Evolutionary conservation across 2,888 invertebrate genomes (phyloP).

Genomic region (Iphiclides podalirius): DNA sequence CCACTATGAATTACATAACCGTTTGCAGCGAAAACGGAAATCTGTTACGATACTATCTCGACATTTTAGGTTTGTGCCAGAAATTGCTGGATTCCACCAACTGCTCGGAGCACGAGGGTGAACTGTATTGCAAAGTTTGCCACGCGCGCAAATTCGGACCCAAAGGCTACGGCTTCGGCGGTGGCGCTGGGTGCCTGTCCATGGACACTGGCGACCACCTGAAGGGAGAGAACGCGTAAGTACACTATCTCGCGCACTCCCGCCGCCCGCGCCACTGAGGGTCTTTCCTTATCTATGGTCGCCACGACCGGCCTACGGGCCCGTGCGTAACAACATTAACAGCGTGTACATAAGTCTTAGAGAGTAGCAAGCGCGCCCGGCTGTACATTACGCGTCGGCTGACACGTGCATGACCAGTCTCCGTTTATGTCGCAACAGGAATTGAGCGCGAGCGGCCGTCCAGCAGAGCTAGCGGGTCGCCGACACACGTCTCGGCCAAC

Average conservation of each 20-base stretch:
- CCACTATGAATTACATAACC: no score
- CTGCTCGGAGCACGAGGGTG: conserved; percentile 97
- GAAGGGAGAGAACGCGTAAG: conserved; percentile 87
- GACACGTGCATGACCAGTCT: conserved; percentile 80
- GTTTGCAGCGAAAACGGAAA: no score
- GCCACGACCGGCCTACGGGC: conserved; percentile 69
- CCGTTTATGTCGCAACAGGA: conserved; percentile 80
- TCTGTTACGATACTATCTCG: no score
- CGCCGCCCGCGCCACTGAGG: conserved; percentile 78
- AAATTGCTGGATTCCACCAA: conserved; percentile 99
- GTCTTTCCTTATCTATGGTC: conserved; percentile 80
- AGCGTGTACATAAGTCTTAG: conserved; percentile 77
- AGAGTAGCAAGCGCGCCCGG: conserved; percentile 73
- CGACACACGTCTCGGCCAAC: conserved; percentile 71
- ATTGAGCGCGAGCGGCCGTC: conserved; percentile 71
- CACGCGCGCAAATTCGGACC: conserved; percentile 99
- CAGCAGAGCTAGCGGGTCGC: conserved; percentile 70
- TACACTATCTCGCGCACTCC: conserved; percentile 65
- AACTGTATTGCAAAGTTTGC: conserved; percentile 98
- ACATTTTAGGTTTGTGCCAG: conserved; percentile 91
- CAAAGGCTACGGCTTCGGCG: conserved; percentile 98
- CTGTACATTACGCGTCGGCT: conserved; percentile 77
- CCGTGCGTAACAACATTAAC: conserved; percentile 79
- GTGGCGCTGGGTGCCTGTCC: conserved; percentile 97
- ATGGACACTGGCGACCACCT: conserved; percentile 97